Conservation (phyloP, 2,888 invertebrate genomes). For the Selenia dentaria region DNA sequence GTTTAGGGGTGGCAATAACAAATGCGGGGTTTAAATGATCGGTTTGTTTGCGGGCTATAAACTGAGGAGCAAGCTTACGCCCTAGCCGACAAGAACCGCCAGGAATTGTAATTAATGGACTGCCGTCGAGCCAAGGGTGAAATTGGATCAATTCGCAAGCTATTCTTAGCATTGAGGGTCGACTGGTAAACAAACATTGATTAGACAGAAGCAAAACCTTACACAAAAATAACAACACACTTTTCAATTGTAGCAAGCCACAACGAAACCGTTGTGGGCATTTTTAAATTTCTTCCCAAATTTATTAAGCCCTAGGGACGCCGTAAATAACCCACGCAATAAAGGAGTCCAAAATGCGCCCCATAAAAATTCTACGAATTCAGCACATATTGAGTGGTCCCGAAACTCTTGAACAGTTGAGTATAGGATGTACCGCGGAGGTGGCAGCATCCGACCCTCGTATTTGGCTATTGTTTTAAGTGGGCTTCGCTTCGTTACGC, state of each 20-base stretch:
- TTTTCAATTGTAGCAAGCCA: conserved; percentile 22
- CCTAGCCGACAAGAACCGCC: conserved; percentile 53
- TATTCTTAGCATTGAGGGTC: conserved; percentile 63
- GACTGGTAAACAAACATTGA: conserved; percentile 57
- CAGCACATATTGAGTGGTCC: conserved; percentile 80
- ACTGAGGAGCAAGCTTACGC: conserved; percentile 49
- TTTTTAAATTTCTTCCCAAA: conserved; percentile 60
- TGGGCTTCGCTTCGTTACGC: conserved; percentile 80
- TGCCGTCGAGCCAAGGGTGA: conserved; percentile 65
- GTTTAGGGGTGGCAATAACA: conserved; percentile 68
- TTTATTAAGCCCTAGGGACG: conserved; percentile 64
- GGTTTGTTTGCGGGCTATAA: conserved; percentile 81
- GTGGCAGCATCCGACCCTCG: conserved; percentile 67
- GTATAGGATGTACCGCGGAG: conserved; percentile 64
- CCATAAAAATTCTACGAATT: conserved; percentile 76
- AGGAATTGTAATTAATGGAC: conserved; percentile 80
- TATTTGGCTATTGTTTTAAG: conserved; percentile 84
- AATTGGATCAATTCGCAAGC: conserved; percentile 78
- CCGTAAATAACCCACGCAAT: conserved; percentile 71
- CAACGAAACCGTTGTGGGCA: conserved; percentile 36
- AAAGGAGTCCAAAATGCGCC: conserved; percentile 64
- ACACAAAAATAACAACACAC: conserved; percentile 22
- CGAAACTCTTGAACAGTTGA: conserved; percentile 61
- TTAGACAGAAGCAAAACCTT: conserved; percentile 42
- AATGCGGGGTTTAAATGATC: conserved; percentile 65